Base-by-base conservation (phyloP, 2,113 vertebrate genomes). In the Acanthisitta chloris region DNA sequence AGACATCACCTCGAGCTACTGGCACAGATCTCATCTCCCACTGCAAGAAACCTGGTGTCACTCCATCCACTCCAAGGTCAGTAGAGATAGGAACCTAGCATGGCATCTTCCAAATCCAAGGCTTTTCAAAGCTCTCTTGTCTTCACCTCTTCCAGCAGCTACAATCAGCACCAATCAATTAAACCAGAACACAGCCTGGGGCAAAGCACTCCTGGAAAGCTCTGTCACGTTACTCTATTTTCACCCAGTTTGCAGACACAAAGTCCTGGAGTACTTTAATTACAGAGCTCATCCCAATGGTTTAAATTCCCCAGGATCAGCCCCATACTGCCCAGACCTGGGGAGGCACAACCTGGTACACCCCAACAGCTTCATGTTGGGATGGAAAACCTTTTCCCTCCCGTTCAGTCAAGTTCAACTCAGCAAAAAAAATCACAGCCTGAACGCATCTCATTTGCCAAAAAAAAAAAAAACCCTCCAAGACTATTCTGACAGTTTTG, bases 151-250 rank as follows among this genome's bases (percentile, higher is more conserved):
- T 21, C 76, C 76, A 86, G 57, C 51, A 94, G 40, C 48, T 69
- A n/a, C 28, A 80, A 92, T 82, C 54, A 76, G 33, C 58, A 57
- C 18, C 23, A 70, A 86, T 70, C 81, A 94, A 96, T 72, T 82
- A 62, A 85, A 86, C 33, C 4, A 77, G 79, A 91, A 72, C 80
- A 40, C 43, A 90, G 86, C 76, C 66, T 2, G 4, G 51, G 82
- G 52, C 74, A 72, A 33, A 18, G 24, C 15, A 71, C 26, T 77
- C 38, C 57, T 2, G 1, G 10, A 26, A 34, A 48, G 46, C 4
- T 67, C 9, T 19, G 58, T 29, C 25, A 67, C 49, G 51, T 49
- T 29, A 16, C 17, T 59, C 6, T 5, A 10, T 48, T 79, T 76
- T 55, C 36, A 54, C n/a, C n/a, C n/a, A n/a, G n/a, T 71, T 71